phyloP scores from a whole-genome alignment of 2,888 invertebrate species.

The Cinara cedri region DNA sequence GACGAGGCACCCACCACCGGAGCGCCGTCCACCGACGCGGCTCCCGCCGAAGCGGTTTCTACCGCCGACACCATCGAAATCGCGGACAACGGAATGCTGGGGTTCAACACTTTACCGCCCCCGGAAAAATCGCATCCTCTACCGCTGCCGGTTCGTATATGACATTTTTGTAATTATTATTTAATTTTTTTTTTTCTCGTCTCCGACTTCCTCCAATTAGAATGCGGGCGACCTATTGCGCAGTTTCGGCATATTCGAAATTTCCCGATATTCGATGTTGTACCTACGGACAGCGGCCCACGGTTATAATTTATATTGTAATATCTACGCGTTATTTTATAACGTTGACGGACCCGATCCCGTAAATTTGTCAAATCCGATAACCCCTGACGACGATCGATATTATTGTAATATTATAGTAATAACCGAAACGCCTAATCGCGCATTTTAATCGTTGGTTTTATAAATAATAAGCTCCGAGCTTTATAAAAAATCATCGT shows the following conservation, averaged over 20 bases:
- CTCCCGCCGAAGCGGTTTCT: neutral
- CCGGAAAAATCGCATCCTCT: neutral
- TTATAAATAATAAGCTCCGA: neutral
- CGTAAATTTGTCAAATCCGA: too few species aligned
- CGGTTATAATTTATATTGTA: neutral
- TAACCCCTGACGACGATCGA: too few species aligned
- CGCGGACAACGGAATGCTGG: neutral
- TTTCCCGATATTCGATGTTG: too few species aligned
- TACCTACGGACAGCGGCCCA: too few species aligned
- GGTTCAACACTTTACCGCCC: neutral
- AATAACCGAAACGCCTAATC: too few species aligned
- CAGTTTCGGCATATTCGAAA: too few species aligned
- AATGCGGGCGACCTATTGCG: too few species aligned
- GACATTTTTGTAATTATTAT: neutral
- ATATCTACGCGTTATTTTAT: too few species aligned
- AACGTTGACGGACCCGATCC: too few species aligned
- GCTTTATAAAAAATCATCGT: neutral
- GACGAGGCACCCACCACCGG: neutral
- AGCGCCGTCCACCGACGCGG: neutral
- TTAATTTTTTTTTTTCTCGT: neutral
- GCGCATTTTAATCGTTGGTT: too few species aligned
- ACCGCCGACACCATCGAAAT: neutral
- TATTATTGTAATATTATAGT: too few species aligned
- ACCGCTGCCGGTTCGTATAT: constrained; percentile 2
- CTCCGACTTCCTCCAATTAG: neutral